Conservation (phyloP, 2,797 vertebrate genomes). For the Enteromius thamalakanensis region DNA sequence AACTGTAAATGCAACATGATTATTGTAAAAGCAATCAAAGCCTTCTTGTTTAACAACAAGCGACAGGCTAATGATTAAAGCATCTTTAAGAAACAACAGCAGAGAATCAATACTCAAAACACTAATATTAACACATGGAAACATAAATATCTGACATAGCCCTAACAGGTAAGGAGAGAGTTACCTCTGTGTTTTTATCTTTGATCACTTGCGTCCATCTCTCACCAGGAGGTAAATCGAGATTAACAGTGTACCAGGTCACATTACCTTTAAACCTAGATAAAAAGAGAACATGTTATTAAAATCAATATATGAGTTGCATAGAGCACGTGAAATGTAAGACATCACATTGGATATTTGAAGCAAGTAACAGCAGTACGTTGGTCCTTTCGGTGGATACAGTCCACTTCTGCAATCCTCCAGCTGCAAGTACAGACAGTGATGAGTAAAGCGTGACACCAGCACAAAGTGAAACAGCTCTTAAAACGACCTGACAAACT, state of each 20-base stretch:
- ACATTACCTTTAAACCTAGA: constrained; percentile 82
- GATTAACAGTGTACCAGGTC: constrained; percentile 86
- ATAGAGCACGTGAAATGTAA: background rate
- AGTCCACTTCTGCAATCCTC: constrained; percentile 87
- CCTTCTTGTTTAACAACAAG: background rate
- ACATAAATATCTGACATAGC: no score
- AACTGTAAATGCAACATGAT: constrained; percentile 74
- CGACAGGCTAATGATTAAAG: background rate
- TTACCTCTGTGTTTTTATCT: constrained; percentile 85
- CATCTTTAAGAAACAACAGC: background rate
- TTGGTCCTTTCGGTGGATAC: constrained; percentile 92
- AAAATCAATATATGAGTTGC: background rate
- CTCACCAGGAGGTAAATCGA: constrained; percentile 85
- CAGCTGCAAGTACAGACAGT: constrained; percentile 74
- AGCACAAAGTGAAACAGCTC: background rate
- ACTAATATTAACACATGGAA: background rate
- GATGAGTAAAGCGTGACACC: background rate
- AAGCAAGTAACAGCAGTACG: constrained; percentile 74
- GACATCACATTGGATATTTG: background rate
- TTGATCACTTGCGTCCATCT: constrained; percentile 86
- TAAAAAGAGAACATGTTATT: background rate
- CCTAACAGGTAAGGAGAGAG: constrained; percentile 22
- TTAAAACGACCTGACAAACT: background rate
- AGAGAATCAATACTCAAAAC: background rate
- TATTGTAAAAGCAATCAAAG: background rate